These are phyloP conservation scores for Sclerodermus sp. DNA, from an alignment of 2,888 invertebrate genomes.

Conservation along the genomic window DNA sequence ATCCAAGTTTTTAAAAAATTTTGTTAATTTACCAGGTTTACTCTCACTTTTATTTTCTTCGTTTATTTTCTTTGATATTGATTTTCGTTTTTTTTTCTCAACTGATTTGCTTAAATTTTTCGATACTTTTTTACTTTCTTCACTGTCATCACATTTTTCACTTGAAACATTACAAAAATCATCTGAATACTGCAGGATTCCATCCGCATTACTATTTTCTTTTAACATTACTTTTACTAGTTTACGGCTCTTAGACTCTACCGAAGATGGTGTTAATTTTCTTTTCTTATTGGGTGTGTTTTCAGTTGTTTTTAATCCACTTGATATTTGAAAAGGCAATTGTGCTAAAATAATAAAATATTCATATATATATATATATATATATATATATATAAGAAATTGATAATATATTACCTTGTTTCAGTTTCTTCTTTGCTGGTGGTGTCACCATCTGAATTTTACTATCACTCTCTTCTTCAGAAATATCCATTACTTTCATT, in stretches of 20 bases:
- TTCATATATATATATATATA: slow-evolving; percentile 5
- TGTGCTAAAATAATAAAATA: slow-evolving; percentile 35
- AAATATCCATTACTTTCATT: slow-evolving; percentile 45
- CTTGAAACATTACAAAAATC: no score
- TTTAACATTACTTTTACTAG: slow-evolving; percentile 38
- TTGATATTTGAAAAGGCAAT: slow-evolving; percentile 44
- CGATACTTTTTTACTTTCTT: background rate
- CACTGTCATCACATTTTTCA: background rate
- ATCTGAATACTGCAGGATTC: slow-evolving; percentile 9
- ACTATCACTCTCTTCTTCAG: slow-evolving; percentile 36
- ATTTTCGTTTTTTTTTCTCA: slow-evolving; percentile 6
- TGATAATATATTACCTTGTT: slow-evolving; percentile 39
- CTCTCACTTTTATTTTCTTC: slow-evolving; percentile 20
- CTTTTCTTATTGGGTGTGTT: slow-evolving; percentile 41
- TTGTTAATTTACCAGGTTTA: slow-evolving; percentile 26
- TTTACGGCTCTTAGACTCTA: slow-evolving; percentile 37
- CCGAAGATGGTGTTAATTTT: slow-evolving; percentile 37
- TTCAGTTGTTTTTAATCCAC: slow-evolving; percentile 30
- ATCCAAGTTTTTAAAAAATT: slow-evolving; percentile 37
- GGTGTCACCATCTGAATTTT: slow-evolving; percentile 24
- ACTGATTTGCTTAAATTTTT: background rate
- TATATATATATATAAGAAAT: slow-evolving; percentile 2
- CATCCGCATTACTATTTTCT: slow-evolving; percentile 24
- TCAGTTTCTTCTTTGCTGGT: slow-evolving; percentile 42
- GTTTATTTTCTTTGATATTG: slow-evolving; percentile 10